A percentile compares a stretch with the other conserved stretches of the same genome.
Conservation (phyloP, 2,888 invertebrate genomes). For the Nymphalis urticae region DNA sequence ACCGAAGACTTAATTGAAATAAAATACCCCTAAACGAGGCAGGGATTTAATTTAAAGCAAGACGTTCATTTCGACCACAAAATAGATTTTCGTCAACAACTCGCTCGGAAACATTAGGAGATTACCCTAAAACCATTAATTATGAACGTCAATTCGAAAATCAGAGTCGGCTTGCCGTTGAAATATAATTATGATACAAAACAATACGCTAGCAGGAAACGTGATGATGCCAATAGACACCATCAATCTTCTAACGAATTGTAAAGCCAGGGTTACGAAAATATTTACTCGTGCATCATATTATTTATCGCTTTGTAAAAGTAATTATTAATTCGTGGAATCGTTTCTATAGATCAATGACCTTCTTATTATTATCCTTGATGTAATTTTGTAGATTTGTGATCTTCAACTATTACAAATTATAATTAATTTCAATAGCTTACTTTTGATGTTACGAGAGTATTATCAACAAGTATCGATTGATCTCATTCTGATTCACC, state of each 20-base stretch:
- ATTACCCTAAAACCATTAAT: conserved; percentile 57
- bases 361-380: background rate
- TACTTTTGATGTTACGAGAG: background rate
- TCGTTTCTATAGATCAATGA: background rate
- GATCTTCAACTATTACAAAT: background rate
- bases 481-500: conserved; percentile 17
- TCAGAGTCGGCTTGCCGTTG: conserved; percentile 46
- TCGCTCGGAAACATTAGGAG: conserved; percentile 43
- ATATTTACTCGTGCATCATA: conserved; percentile 4
- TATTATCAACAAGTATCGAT: conserved; percentile 18
- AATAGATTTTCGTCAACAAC: conserved; percentile 44
- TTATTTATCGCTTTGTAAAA: background rate
- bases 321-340: background rate
- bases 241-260: conserved; percentile 34
- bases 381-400: too few species aligned
- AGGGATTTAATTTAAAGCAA: conserved; percentile 45
- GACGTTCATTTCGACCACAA: conserved; percentile 41
- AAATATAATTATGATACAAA: conserved; percentile 58
- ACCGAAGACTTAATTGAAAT: conserved; percentile 16
- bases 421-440: background rate
- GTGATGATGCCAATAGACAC: conserved; percentile 49
- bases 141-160: conserved; percentile 63
- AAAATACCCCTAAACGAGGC: conserved; percentile 29
- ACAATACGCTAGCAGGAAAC: conserved; percentile 55
- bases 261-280: conserved; percentile 12